A percentile compares a stretch with the other conserved stretches of the same genome.
Evolutionary conservation across 2,888 invertebrate species (phyloP).

Genomic region (Amblyjoppa fuscipennis): DNA sequence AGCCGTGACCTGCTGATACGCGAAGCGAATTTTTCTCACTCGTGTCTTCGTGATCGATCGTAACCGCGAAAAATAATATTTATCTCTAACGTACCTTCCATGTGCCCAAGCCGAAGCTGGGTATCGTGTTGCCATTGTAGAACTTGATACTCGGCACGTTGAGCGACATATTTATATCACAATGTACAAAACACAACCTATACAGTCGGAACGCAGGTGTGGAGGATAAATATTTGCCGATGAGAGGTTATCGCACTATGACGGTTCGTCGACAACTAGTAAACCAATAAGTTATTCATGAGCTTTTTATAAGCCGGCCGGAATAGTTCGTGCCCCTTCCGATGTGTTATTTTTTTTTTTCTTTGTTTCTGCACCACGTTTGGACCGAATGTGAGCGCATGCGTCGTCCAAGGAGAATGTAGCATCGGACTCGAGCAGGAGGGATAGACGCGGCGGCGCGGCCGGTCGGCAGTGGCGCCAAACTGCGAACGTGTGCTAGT

Average conservation of each 20-base stretch:
- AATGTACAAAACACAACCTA: neutral
- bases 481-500: too few species aligned
- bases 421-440: too few species aligned
- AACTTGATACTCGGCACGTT: slow-evolving; percentile 83
- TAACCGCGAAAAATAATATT: neutral
- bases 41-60: neutral
- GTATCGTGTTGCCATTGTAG: slow-evolving; percentile 85
- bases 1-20: neutral
- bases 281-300: slow-evolving; percentile 36
- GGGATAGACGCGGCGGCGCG: too few species aligned
- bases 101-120: slow-evolving; percentile 86
- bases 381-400: slow-evolving; percentile 39
- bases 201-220: neutral
- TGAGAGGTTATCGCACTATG: slow-evolving; percentile 2
- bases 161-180: slow-evolving; percentile 74
- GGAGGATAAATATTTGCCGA: neutral
- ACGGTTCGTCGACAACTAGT: slow-evolving; percentile 35
- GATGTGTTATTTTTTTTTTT: neutral
- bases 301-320: slow-evolving; percentile 60
- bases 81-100: slow-evolving; percentile 85
- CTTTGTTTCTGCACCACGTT: neutral
- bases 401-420: slow-evolving; percentile 4
- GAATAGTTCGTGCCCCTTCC: slow-evolving; percentile 16
- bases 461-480: too few species aligned
- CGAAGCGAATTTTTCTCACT: neutral